Conservation (phyloP, 2,888 invertebrate species). For the Acheta domesticus region DNA sequence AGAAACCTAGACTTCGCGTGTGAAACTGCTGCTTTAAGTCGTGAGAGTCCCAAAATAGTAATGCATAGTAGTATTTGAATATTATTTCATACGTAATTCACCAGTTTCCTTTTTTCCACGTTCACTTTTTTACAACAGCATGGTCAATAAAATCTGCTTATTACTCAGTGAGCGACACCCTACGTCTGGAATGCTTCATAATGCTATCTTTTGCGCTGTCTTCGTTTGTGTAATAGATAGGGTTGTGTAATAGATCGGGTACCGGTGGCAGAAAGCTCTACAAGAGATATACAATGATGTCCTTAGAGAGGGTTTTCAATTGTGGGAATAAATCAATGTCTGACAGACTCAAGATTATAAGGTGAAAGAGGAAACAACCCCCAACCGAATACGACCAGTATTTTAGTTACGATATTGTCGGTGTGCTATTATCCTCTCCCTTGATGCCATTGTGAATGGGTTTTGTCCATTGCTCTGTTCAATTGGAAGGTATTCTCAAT, state of each 20-base stretch:
- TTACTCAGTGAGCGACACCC: constrained; percentile 22
- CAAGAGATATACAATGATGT: constrained; percentile 18
- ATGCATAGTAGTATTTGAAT: too few species aligned
- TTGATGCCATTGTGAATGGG: fast-evolving
- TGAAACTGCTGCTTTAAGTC: too few species aligned
- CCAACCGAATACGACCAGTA: background rate
- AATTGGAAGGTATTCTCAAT: background rate
- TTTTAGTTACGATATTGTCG: constrained; percentile 18
- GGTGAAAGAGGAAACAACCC: constrained; percentile 20
- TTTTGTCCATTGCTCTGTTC: background rate
- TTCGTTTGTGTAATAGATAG: constrained; percentile 12
- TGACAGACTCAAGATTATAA: background rate
- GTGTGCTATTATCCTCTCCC: too few species aligned
- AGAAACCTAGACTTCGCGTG: too few species aligned
- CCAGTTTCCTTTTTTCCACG: too few species aligned
- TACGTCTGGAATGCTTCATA: constrained; percentile 20
- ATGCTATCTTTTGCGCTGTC: background rate
- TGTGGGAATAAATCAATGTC: background rate
- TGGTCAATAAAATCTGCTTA: background rate
- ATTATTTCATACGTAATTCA: too few species aligned
- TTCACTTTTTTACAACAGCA: too few species aligned
- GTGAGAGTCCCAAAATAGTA: too few species aligned
- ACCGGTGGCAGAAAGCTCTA: constrained; percentile 21
- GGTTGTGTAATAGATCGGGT: constrained; percentile 26
- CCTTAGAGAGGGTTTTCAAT: background rate